Conservation (phyloP, 2,888 invertebrate species). For the Minunthozetes semirufus region DNA sequence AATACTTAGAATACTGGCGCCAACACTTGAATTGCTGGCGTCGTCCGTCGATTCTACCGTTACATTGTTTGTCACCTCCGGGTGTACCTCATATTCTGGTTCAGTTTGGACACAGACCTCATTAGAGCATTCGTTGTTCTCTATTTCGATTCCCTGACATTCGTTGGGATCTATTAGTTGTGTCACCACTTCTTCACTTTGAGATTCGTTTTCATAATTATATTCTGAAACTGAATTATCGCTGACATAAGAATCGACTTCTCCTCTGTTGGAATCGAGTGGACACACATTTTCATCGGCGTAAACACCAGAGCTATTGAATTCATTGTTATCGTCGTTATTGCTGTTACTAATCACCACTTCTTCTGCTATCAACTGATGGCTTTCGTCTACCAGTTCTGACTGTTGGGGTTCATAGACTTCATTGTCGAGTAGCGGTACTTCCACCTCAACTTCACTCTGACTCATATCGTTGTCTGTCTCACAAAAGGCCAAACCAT, state of each 20-base stretch:
- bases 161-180: neutral
- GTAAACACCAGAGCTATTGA: constrained; percentile 1
- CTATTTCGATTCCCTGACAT: constrained; percentile 2
- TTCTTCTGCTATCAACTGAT: neutral
- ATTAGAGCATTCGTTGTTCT: constrained; percentile 14
- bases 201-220: neutral
- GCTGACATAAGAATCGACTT: neutral
- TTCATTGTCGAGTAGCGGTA: neutral
- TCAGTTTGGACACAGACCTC: neutral
- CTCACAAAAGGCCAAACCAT: neutral
- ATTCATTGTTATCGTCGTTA: constrained; percentile 10
- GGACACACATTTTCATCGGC: constrained; percentile 20
- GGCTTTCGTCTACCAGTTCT: neutral
- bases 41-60: constrained; percentile 37
- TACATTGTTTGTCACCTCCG: neutral
- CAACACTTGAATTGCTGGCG: constrained; percentile 39
- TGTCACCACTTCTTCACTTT: constrained; percentile 10
- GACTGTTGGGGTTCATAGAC: constrained; percentile 15
- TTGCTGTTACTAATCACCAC: constrained; percentile 5
- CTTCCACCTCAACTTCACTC: constrained; percentile 4
- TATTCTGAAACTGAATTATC: constrained; percentile 1
- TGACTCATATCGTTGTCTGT: neutral
- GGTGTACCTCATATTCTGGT: neutral
- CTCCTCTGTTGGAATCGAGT: neutral
- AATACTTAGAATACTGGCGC: constrained; percentile 28